Evolutionary conservation across 2,888 invertebrate species (phyloP), one percentile per base, ranked within the genome.

Genomic region (Calephelis perditalis): DNA sequence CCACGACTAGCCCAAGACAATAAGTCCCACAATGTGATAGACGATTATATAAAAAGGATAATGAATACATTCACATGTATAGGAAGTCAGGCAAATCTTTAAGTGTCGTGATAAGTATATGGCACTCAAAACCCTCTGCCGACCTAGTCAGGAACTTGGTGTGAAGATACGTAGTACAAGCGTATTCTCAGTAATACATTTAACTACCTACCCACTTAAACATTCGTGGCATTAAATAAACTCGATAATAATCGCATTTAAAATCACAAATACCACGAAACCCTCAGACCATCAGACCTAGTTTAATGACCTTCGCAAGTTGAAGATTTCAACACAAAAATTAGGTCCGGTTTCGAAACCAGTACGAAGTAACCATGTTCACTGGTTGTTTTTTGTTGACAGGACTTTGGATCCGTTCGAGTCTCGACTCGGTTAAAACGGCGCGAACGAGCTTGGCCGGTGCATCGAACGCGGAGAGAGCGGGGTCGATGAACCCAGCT

Each of bases 401-500:
- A 66, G 64, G 67, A 67, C 67, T 71, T 67, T 65, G 63, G 66
- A 68, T 65, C 67, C 64, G 68, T 66, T 66, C 67, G 70, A 64
- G 69, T 67, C 63, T 65, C 65, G 69, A 66, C 63, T 65, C 65
- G 68, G 69, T 68, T 71, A 70, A 69, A 70, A 69, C 73, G 70
- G 66, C 68, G 70, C 69, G 70, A 70, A 65, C 63, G 64, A 66
- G 69, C 44, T 70, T 76, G 74, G 77, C 71, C 84, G 83, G 86
- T 88, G 88, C 88, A 88, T 84, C 88, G 89, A 86, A 86, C 88
- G 86, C 84, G 86, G 86, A 81, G 86, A 87, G 87, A 87, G 86
- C 81, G 82, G 75, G 89, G 86, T 84, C 87, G 72, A 72, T 76
- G 86, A 84, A 82, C 87, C 76, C 70, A 70, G 75, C 79, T 82